Evolutionary conservation across 2,797 vertebrate species (phyloP), one percentile per base, ranked within the genome.

Genomic region (Callimico goeldii): DNA sequence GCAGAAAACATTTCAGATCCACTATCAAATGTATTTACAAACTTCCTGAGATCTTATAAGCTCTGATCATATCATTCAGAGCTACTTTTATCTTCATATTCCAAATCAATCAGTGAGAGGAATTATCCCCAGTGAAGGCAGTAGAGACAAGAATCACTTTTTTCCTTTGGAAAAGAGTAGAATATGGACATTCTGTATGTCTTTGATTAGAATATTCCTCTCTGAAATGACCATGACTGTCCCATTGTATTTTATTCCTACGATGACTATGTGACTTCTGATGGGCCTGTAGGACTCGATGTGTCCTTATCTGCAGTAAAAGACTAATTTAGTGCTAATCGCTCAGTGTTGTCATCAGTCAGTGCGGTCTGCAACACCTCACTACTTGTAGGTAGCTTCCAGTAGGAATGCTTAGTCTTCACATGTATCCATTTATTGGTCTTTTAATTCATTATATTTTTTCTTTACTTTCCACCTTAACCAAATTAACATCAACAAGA

Each of bases 311-410:
- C 36, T 77, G 24, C 7, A 77, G 12, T 8, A 5, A 67, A 28
- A 95, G 82, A 46, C 75, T 92, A 67, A 94, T 86, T 85, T 75
- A 64, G 39, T n/a, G 55, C 17, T 85, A 93, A 91, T 19, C 84
- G 22, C 7, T 95, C 33, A 39, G 17, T 39, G 12, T 5, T 72
- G 20, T 89, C 79, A 41, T 52, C 77, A 91, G 2, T 48, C 73
- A 33, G 15, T 72, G 19, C 57, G 77, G 19, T 77, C 83, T 95
- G 36, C 19, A 82, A 70, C 67, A 87, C 41, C 28, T 61, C 55
- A 83, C 61, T 91, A 55, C 70, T 39, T 52, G 15, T 33, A 11
- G 8, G 5, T 24, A 77, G 17, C 76, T 88, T 79, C n/a, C 79
- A 26, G 36, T 70, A 58, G 4, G 22, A 95, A 94, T 48, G 24